Evolutionary conservation across 1,140 invertebrate genomes (phyloP), one percentile per base, ranked within the genome.

Genomic region (Homalodisca vitripennis): DNA sequence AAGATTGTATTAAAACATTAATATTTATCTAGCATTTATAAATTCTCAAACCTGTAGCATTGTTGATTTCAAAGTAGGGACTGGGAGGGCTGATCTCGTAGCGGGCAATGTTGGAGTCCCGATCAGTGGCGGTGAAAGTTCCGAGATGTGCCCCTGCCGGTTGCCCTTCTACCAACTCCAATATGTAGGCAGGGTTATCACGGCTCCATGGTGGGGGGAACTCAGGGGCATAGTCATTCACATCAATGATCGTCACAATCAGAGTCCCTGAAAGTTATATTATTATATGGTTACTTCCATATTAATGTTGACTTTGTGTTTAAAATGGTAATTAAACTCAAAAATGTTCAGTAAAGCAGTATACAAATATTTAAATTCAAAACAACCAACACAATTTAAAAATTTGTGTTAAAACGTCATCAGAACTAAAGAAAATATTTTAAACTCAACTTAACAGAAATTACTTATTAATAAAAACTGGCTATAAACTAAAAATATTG

Each of bases 181-280:
- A 84, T 69, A 80, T 83, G 77, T 90, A 91, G 53, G 80, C 83
- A 3, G 87, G 87, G 75, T 88, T 86, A 47, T 86, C 86, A 74
- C 84, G 83, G 0, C 88, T 91, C 90, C 91, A 92, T 0, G 90
- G 89, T 60, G 85, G 82, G 66, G 82, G 77, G 74, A 93, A 92
- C 70, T 80, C 79, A 12, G 88, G 88, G 1, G 86, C 79, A 70
- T 84, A 82, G 71, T 87, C 86, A 77, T 90, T 90, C 20, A 87
- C 89, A 77, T 96, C 94, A 32, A 94, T 89, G 51, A 97, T 91
- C 1, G 88, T 93, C 27, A 97, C 88, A 67, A 95, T 89, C 3
- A 97, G 79, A 64, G 88, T 86, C 29, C 93, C 92, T 88, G 78
- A 30, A 73, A 71, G 73, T n/a, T n/a, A n/a, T n/a, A n/a, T n/a